Evolutionary conservation across 2,113 vertebrate genomes (phyloP).

Genomic region (Dicerorhinus sumatrensis): DNA sequence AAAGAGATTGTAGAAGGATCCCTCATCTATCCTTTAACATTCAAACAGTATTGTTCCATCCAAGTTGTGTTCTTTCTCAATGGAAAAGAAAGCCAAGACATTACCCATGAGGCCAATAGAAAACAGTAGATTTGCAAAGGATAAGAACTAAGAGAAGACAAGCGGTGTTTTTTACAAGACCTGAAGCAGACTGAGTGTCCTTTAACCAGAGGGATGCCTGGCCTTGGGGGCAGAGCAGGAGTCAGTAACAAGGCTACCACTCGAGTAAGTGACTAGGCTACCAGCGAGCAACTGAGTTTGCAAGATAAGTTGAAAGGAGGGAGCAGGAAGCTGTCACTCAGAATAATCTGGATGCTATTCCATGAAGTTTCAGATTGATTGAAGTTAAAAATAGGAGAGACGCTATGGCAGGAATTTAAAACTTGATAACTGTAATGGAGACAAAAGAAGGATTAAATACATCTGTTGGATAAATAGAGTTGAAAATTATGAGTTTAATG

Average conservation of each 20-base stretch:
- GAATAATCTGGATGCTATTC: background rate
- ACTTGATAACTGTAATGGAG: conserved; percentile 5
- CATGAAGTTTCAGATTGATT: conserved; percentile 49
- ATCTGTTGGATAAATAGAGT: conserved; percentile 36
- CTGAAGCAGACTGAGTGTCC: background rate
- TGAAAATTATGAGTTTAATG: conserved; percentile 41
- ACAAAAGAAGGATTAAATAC: background rate
- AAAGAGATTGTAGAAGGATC: background rate
- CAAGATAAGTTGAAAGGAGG: background rate
- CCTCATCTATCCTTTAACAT: background rate
- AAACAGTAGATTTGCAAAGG: background rate
- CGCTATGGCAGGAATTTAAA: conserved; percentile 47
- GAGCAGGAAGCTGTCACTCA: background rate
- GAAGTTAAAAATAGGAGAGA: conserved; percentile 57
- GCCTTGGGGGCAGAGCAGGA: background rate
- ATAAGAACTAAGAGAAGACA: conserved; percentile 19
- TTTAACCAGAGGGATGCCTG: conserved; percentile 1
- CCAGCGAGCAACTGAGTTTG: background rate
- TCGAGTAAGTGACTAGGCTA: conserved; percentile 8
- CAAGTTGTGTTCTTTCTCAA: conserved; percentile 27
- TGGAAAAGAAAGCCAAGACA: conserved; percentile 14
- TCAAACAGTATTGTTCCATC: background rate
- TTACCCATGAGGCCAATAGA: background rate
- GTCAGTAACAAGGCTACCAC: conserved; percentile 6
- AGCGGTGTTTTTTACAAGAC: conserved; percentile 10